A percentile compares a stretch with the other conserved stretches of the same genome.
phyloP scores from a whole-genome alignment of 2,113 vertebrate genomes.

The Cepphus grylle region DNA sequence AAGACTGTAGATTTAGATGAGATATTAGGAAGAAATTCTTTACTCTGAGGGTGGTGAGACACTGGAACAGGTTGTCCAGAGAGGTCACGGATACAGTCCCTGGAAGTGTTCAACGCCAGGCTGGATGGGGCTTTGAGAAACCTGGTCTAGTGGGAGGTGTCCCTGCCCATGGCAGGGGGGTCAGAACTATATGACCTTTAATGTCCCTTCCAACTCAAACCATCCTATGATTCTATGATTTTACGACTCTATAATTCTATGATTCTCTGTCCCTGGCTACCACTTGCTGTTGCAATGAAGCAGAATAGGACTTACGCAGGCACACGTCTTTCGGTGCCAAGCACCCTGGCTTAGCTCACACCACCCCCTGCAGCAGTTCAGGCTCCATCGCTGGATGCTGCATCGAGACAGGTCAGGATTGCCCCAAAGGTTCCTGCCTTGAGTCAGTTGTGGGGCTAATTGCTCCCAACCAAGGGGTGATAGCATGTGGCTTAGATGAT shows the following conservation, averaged over 20 bases:
- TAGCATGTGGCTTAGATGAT: background rate
- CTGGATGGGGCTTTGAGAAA: background rate
- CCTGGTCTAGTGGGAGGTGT: background rate
- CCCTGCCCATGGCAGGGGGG: background rate
- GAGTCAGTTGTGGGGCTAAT: background rate
- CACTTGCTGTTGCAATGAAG: background rate
- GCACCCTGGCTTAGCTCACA: background rate
- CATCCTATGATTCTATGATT: background rate
- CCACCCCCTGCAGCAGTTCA: background rate
- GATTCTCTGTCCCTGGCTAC: background rate
- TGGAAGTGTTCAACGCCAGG: background rate
- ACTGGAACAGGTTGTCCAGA: background rate
- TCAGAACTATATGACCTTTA: background rate
- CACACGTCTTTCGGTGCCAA: background rate
- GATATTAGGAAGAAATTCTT: background rate
- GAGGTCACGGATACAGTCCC: background rate
- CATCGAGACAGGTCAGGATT: fast-evolving
- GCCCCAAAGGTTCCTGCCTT: background rate
- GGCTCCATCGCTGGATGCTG: background rate
- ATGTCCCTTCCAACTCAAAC: background rate
- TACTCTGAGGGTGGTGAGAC: background rate
- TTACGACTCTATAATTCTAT: background rate
- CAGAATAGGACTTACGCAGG: background rate
- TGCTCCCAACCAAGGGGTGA: background rate
- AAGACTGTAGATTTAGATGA: background rate